Evolutionary conservation across 2,888 invertebrate species (phyloP).

Genomic region (Rhagophthalmus giganteus): DNA sequence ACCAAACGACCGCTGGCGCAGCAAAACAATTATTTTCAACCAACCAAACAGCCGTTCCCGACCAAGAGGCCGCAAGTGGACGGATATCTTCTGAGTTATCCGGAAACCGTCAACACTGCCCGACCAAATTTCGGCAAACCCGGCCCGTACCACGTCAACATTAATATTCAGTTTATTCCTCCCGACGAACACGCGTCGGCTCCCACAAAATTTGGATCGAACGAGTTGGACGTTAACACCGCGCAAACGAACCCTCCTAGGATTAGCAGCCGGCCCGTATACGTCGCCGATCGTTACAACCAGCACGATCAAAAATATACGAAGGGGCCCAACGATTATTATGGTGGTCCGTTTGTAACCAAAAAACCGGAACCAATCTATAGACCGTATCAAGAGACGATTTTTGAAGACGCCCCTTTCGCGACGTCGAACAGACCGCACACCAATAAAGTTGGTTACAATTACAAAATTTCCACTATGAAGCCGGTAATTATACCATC

Average conservation of each 20-base stretch:
- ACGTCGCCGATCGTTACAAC: too few relatives aligned
- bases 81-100: conserved; percentile 15
- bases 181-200: conserved; percentile 20
- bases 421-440: conserved; percentile 18
- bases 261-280: too few relatives aligned
- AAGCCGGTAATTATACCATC: conserved; percentile 18
- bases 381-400: conserved; percentile 8
- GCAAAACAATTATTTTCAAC: neutral
- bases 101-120: conserved; percentile 8
- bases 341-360: conserved; percentile 3
- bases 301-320: too few relatives aligned
- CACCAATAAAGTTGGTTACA: neutral
- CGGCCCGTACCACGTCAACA: conserved; percentile 35
- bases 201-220: too few relatives aligned
- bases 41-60: neutral
- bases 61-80: conserved; percentile 3
- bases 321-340: too few relatives aligned
- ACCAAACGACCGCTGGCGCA: neutral
- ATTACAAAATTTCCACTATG: conserved; percentile 6
- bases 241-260: too few relatives aligned
- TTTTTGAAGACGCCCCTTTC: conserved; percentile 18
- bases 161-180: conserved; percentile 38
- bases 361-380: conserved; percentile 5
- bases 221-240: too few relatives aligned
- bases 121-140: conserved; percentile 1